Evolutionary conservation across 2,113 vertebrate species (phyloP).

Genomic region (Thamnophis sirtalis): DNA sequence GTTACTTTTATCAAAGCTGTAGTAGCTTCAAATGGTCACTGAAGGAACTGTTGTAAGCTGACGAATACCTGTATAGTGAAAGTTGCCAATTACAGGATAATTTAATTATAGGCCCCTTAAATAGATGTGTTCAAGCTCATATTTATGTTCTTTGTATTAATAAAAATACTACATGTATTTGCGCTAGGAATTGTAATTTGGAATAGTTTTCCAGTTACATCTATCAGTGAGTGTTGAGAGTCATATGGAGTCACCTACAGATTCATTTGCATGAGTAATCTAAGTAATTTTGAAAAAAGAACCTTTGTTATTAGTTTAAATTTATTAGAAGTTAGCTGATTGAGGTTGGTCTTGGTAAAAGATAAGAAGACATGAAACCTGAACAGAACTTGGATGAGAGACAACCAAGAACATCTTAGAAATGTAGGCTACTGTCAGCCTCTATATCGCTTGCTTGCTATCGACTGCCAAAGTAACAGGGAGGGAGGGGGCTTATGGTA

Average conservation of each 20-base stretch:
- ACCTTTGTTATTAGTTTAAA: not conserved
- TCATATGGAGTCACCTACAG: not conserved
- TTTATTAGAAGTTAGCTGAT: not conserved
- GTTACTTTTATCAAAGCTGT: not conserved
- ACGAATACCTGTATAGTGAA: not conserved
- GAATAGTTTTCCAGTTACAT: not conserved
- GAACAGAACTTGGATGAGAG: not conserved
- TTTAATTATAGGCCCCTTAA: not conserved
- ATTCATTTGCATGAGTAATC: not conserved
- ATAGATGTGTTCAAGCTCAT: not conserved
- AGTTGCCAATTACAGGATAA: not conserved
- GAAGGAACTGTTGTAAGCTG: not conserved
- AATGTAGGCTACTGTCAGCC: too few relatives aligned
- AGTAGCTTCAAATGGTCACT: not conserved
- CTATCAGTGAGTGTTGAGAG: not conserved
- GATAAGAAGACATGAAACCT: not conserved
- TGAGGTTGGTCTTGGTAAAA: not conserved
- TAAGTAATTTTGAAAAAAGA: not conserved
- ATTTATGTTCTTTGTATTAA: not conserved
- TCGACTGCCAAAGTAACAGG: too few relatives aligned
- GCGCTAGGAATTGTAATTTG: not conserved
- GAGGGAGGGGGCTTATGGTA: too few relatives aligned
- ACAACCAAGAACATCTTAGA: too few relatives aligned
- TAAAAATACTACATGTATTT: not conserved
- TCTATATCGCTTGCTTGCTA: too few relatives aligned